A percentile compares a stretch with the other conserved stretches of the same genome.
phyloP scores from a whole-genome alignment of 2,113 vertebrate species.

The Jaculus jaculus region DNA sequence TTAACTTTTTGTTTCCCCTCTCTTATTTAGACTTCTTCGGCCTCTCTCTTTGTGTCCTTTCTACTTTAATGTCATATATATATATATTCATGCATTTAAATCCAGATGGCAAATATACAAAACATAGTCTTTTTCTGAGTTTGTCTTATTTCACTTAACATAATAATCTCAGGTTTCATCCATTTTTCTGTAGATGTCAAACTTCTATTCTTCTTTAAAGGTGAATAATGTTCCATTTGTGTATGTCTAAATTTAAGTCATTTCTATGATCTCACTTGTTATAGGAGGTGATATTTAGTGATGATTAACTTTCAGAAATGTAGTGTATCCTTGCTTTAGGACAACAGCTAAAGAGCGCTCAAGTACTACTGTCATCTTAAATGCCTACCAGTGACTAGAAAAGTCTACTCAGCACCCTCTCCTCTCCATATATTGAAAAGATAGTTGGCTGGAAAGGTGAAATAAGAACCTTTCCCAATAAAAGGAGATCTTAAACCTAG shows the following conservation, averaged over 20 bases:
- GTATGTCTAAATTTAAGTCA: neutral
- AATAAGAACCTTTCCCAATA: constrained; percentile 20
- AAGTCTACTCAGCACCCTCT: neutral
- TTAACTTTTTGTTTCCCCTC: too few relatives aligned
- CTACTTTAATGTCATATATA: neutral
- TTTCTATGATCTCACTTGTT: neutral
- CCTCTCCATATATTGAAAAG: neutral
- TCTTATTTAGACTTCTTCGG: neutral
- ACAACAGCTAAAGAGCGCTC: neutral
- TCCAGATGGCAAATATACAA: neutral
- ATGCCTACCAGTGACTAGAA: neutral
- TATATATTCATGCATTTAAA: neutral
- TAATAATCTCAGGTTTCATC: neutral
- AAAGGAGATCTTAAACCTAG: constrained; percentile 24
- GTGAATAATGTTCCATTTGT: neutral
- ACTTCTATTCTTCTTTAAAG: neutral
- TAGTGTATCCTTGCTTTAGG: neutral
- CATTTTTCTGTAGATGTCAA: neutral
- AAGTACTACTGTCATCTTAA: neutral
- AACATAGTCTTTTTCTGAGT: neutral
- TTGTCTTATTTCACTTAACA: neutral
- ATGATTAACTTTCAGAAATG: constrained; percentile 17
- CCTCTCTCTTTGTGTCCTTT: neutral
- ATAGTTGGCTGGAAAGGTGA: neutral
- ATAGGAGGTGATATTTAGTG: neutral